phyloP scores from a whole-genome alignment of 2,113 vertebrate genomes.

The Crotalus viridis region DNA sequence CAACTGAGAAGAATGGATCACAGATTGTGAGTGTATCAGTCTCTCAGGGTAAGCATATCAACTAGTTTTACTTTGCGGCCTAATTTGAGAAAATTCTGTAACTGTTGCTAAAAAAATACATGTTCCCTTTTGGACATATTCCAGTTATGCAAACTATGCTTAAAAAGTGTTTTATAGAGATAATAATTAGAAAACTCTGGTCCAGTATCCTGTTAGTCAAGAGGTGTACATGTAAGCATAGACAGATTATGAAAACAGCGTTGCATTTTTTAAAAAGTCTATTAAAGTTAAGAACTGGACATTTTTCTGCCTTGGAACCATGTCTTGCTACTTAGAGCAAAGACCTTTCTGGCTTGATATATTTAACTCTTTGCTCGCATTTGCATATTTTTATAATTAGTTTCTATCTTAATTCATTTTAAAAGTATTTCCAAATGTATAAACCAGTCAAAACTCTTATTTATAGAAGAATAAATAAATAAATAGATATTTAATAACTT shows the following conservation, averaged over 20 bases:
- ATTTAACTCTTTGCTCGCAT: not conserved
- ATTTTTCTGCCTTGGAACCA: not conserved
- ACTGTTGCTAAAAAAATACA: not conserved
- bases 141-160: not conserved
- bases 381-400: not conserved
- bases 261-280: not conserved
- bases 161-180: not conserved
- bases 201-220: not conserved
- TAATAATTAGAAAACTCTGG: not conserved
- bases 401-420: not conserved
- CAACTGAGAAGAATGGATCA: slow-evolving; percentile 89
- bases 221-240: not conserved
- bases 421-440: not conserved
- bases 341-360: not conserved
- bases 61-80: not conserved
- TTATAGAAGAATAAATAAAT: not conserved
- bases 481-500: not conserved
- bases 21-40: slow-evolving; percentile 93
- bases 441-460: not conserved
- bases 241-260: not conserved
- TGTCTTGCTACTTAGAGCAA: not conserved
- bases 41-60: slow-evolving; percentile 83
- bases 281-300: not conserved
- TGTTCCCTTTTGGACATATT: not conserved
- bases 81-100: not conserved